Conservation (phyloP, 2,113 vertebrate genomes). For the Anarrhichthys ocellatus region DNA sequence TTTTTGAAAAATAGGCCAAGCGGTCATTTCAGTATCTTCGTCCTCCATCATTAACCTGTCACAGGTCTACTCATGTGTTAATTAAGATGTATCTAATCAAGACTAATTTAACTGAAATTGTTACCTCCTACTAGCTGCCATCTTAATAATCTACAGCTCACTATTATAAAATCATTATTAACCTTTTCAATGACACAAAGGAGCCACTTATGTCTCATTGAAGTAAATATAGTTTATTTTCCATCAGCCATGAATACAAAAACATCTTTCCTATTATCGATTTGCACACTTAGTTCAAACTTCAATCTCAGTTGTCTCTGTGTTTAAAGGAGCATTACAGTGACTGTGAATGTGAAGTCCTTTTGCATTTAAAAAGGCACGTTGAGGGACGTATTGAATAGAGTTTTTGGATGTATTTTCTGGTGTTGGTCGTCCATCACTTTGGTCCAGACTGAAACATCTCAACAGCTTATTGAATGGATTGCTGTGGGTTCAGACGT, state of each 20-base stretch:
- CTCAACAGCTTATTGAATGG: background rate
- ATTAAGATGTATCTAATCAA: constrained; percentile 31
- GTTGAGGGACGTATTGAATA: background rate
- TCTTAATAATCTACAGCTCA: background rate
- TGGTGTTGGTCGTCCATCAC: background rate
- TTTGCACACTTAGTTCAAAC: background rate
- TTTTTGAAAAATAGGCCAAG: background rate
- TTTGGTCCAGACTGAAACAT: background rate
- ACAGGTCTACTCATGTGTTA: constrained; percentile 1
- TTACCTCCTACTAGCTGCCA: background rate
- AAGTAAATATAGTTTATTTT: background rate
- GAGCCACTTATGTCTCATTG: background rate
- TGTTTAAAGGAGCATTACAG: background rate
- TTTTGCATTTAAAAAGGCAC: background rate
- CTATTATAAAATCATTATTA: background rate
- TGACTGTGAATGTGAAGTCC: background rate
- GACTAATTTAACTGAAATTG: background rate
- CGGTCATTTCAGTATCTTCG: background rate
- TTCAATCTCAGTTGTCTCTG: background rate
- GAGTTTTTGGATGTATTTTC: background rate
- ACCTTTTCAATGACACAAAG: background rate
- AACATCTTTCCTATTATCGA: background rate
- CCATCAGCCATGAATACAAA: background rate
- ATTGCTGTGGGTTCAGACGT: background rate
- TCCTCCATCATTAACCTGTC: constrained; percentile 35